phyloP scores from a whole-genome alignment of 2,888 invertebrate genomes.

The Papilio gigon region DNA sequence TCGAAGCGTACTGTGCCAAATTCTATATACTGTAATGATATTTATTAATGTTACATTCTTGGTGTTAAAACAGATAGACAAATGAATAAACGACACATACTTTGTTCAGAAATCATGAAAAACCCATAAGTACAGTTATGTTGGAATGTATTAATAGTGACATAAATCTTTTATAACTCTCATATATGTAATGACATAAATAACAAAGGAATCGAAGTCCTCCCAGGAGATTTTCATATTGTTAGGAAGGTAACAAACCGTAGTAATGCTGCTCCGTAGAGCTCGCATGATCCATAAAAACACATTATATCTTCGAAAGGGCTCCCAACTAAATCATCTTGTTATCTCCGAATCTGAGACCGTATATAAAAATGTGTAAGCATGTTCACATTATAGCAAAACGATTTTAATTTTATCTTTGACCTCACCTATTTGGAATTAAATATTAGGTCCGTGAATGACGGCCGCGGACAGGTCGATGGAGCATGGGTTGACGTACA shows the following conservation, averaged over 20 bases:
- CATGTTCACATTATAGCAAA: slow-evolving; percentile 8
- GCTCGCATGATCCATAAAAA: slow-evolving; percentile 36
- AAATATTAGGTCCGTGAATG: too few relatives aligned
- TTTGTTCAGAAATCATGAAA: too few relatives aligned
- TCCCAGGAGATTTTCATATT: slow-evolving; percentile 17
- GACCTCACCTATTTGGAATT: neutral
- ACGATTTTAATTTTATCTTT: slow-evolving; percentile 5
- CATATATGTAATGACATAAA: neutral
- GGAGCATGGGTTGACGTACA: too few relatives aligned
- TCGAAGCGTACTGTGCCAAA: slow-evolving; percentile 15
- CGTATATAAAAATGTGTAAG: slow-evolving; percentile 18
- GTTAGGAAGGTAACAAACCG: slow-evolving; percentile 23
- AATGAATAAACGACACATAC: too few relatives aligned
- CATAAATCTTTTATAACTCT: neutral
- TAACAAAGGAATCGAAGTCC: slow-evolving; percentile 13
- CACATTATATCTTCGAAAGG: slow-evolving; percentile 18
- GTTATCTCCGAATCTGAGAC: slow-evolving; percentile 33
- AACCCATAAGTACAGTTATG: neutral
- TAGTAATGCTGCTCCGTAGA: slow-evolving; percentile 25
- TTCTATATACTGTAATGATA: neutral
- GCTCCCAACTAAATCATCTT: slow-evolving; percentile 33
- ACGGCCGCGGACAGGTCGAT: too few relatives aligned
- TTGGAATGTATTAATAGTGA: too few relatives aligned
- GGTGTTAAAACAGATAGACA: neutral
- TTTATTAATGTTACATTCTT: neutral